Evolutionary conservation across 1,140 invertebrate genomes (phyloP).

Genomic region (Drosophila erecta): DNA sequence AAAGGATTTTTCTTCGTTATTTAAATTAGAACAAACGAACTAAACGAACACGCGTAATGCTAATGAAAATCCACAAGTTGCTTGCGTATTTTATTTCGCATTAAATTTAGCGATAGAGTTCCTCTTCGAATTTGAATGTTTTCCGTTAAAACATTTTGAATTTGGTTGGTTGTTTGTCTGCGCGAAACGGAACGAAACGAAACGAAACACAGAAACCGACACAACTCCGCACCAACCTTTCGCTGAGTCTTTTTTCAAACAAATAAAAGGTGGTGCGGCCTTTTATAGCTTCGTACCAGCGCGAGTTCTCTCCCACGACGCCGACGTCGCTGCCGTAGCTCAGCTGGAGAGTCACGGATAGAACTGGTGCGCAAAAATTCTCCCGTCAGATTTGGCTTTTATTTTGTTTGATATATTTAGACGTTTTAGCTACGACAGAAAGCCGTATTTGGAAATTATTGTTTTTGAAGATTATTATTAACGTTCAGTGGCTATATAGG

Average conservation of each 20-base stretch:
- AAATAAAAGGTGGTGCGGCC: slow-evolving; percentile 5
- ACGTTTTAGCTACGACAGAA: too few relatives aligned
- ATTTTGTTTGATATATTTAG: too few relatives aligned
- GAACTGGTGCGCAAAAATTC: neutral
- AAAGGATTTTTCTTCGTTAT: slow-evolving; percentile 12
- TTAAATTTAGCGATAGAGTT: slow-evolving; percentile 35
- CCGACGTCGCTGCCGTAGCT: slow-evolving; percentile 3
- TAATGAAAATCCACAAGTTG: slow-evolving; percentile 22
- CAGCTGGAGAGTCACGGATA: neutral
- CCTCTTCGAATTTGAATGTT: slow-evolving; percentile 16
- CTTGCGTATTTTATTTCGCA: slow-evolving; percentile 35
- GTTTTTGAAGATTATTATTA: too few relatives aligned
- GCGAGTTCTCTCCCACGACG: neutral
- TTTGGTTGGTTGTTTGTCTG: slow-evolving; percentile 43
- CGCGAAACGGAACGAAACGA: slow-evolving; percentile 41
- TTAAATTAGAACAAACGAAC: slow-evolving; percentile 11
- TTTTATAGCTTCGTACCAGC: slow-evolving; percentile 27
- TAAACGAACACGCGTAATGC: slow-evolving; percentile 27
- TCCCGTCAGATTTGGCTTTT: neutral
- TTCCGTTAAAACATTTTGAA: slow-evolving; percentile 53
- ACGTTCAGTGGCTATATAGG: too few relatives aligned
- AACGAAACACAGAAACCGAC: slow-evolving; percentile 37
- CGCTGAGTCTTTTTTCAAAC: slow-evolving; percentile 10
- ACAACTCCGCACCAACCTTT: slow-evolving; percentile 1
- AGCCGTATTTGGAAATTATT: too few relatives aligned